Evolutionary conservation across 2,888 invertebrate genomes (phyloP), one percentile per base, ranked within the genome.

Genomic region (Cheilosia grossa): DNA sequence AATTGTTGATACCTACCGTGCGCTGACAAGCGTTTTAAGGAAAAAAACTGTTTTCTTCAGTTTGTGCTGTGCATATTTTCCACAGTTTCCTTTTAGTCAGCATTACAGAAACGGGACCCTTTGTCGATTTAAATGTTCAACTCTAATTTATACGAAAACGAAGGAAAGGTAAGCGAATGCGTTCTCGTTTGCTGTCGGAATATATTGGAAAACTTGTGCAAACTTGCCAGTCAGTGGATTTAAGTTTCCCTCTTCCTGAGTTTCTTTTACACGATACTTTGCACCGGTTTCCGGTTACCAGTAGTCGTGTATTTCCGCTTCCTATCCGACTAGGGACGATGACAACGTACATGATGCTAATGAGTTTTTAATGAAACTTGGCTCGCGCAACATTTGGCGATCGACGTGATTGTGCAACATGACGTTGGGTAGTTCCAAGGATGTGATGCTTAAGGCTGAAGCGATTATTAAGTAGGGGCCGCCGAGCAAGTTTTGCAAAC

Each of bases 341-440:
- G 69, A 75, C 74, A 75, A 72, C 75, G 56, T 83, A 53, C 72
- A 81, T 72, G 80, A 86, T 82, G 73, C 82, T 86, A 86, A 86
- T 82, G 86, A 82, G 86, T 69, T 72, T 86, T 86, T 86, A 86
- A 86, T 86, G 86, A 82, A 86, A 74, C 73, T 74, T 78, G 67
- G 70, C 77, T 77, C 37, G 61, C 10, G 21, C 51, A 49, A 53
- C 63, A 72, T 74, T 82, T 69, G 72, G 63, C 67, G n/a, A n/a
- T 15, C 21, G 24, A 53, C 19, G 40, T 63, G 66, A 67, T 64
- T 47, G 10, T 66, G 47, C 53, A 79, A 64, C 61, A 79, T 75
- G 75, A 81, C 44, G 53, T 33, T 40, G 59, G 40, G 47, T 69
- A 53, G 15, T 63, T 72, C 13, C 44, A 73, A 58, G 47, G 69